These are phyloP conservation scores for Raja brachyura DNA, from an alignment of 2,113 vertebrate species.

Conservation along the genomic window DNA sequence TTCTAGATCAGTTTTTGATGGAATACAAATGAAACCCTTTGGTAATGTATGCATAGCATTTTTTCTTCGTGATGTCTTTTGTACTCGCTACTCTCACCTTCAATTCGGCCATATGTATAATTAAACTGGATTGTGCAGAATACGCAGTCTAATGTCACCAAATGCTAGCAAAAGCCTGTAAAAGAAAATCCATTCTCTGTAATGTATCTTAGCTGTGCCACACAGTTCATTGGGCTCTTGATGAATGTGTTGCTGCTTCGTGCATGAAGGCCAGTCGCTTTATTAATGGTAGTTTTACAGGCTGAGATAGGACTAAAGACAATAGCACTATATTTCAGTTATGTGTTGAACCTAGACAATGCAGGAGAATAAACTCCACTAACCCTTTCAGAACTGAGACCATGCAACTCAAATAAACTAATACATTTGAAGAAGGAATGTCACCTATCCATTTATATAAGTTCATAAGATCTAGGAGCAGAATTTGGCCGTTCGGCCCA, in stretches of 20 bases:
- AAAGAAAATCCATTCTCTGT: constrained; percentile 38
- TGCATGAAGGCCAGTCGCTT: constrained; percentile 8
- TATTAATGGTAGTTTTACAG: constrained; percentile 28
- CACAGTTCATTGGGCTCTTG: constrained; percentile 34
- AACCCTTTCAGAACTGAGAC: constrained; percentile 24
- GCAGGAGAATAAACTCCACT: not conserved
- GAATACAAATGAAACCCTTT: constrained; percentile 25
- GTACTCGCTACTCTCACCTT: constrained; percentile 14
- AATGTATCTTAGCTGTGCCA: constrained; percentile 32
- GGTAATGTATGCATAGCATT: not conserved
- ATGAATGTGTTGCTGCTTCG: constrained; percentile 32
- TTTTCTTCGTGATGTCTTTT: constrained; percentile 26
- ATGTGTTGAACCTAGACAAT: not conserved
- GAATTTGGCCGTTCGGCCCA: too few species aligned
- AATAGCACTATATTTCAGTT: constrained; percentile 21
- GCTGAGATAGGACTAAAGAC: constrained; percentile 30
- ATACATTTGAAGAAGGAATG: too few species aligned
- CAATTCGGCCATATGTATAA: constrained; percentile 28
- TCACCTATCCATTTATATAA: too few species aligned
- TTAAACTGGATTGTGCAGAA: constrained; percentile 26
- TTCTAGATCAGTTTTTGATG: constrained; percentile 26
- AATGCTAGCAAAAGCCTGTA: constrained; percentile 31
- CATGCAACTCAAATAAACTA: not conserved
- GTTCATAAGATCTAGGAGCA: too few species aligned
- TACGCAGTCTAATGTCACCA: constrained; percentile 10